A percentile compares a stretch with the other conserved stretches of the same genome.
Evolutionary conservation across 2,113 vertebrate species (phyloP).

Genomic region (Ondatra zibethicus): DNA sequence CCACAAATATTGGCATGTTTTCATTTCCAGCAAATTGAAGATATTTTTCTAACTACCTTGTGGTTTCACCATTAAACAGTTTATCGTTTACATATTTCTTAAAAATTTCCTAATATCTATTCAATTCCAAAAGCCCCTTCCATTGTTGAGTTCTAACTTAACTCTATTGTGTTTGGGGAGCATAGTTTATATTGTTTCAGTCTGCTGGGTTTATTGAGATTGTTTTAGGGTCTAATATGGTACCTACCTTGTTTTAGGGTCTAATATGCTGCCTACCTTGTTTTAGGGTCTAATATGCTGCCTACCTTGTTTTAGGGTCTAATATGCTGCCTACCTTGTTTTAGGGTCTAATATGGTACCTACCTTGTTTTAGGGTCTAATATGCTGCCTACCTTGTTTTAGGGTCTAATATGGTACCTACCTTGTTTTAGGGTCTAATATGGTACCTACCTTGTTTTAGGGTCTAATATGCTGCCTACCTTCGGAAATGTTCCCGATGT

Average conservation of each 20-base stretch:
- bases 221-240: neutral
- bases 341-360: neutral
- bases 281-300: neutral
- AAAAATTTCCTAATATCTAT: neutral
- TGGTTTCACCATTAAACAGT: neutral
- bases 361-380: neutral
- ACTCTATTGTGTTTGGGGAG: neutral
- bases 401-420: neutral
- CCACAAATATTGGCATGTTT: neutral
- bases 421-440: neutral
- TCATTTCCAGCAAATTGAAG: neutral
- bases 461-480: neutral
- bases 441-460: constrained; percentile 8
- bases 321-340: neutral
- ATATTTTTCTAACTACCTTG: neutral
- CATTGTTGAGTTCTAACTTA: constrained; percentile 20
- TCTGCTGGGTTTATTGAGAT: neutral
- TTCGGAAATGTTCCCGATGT: neutral
- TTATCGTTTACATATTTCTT: neutral
- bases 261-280: neutral
- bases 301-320: neutral
- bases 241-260: neutral
- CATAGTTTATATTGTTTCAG: constrained; percentile 14
- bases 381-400: neutral
- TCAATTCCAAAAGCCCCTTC: neutral